Conservation (phyloP, 1,140 invertebrate species). For the Riptortus pedestris region DNA sequence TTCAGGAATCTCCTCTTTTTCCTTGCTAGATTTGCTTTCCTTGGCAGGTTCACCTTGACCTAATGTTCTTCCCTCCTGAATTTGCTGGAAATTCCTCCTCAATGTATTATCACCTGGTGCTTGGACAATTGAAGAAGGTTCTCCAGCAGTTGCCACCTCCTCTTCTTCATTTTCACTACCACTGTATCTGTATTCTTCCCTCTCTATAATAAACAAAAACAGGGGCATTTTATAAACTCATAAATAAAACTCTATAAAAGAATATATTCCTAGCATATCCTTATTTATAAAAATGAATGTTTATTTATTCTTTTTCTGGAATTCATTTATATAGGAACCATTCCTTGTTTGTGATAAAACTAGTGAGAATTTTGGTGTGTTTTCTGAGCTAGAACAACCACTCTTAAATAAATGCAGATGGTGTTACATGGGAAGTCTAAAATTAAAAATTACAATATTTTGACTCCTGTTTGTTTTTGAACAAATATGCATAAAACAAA, state of each 20-base stretch:
- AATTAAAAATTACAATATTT: too few species aligned
- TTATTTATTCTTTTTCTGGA: slow-evolving; percentile 11
- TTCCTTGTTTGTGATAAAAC: too few species aligned
- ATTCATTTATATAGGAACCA: too few species aligned
- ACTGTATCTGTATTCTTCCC: slow-evolving; percentile 63
- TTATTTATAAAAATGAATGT: not conserved
- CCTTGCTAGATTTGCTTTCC: slow-evolving; percentile 36
- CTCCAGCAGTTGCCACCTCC: slow-evolving; percentile 68
- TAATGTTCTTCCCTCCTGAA: slow-evolving; percentile 73
- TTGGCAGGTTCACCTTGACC: slow-evolving; percentile 42
- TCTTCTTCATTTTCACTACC: slow-evolving; percentile 84
- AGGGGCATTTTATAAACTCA: not conserved
- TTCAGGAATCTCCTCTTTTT: slow-evolving; percentile 51
- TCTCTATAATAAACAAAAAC: slow-evolving; percentile 33
- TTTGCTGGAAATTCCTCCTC: slow-evolving; percentile 92
- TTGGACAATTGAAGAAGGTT: slow-evolving; percentile 81
- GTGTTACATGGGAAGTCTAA: too few species aligned
- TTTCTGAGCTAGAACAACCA: too few species aligned
- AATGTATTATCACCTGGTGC: slow-evolving; percentile 81
- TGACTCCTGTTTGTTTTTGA: too few species aligned
- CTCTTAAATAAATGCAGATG: too few species aligned
- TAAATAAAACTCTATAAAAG: slow-evolving; percentile 11
- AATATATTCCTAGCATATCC: not conserved
- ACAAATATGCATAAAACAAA: too few species aligned
- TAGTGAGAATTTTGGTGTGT: too few species aligned